A percentile compares a stretch with the other conserved stretches of the same genome.
Conservation (phyloP, 2,888 invertebrate species). For the Lasioglossum marginatum region DNA sequence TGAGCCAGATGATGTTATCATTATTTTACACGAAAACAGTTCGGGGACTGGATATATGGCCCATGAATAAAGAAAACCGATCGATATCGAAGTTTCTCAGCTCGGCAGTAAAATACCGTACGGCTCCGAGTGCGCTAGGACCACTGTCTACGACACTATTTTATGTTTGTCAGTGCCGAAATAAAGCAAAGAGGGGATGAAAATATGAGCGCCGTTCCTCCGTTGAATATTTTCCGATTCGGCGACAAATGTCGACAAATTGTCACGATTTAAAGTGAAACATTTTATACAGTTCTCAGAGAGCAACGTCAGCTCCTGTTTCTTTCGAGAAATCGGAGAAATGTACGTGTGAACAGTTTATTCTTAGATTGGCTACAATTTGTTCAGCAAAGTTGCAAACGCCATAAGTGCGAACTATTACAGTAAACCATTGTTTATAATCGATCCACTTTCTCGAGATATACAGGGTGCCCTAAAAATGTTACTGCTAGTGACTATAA, state of each 20-base stretch:
- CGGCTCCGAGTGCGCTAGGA: conserved; percentile 14
- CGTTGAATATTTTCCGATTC: conserved; percentile 4
- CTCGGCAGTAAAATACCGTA: conserved; percentile 9
- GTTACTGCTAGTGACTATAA: too few relatives aligned
- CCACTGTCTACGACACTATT: conserved; percentile 4
- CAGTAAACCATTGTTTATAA: too few relatives aligned
- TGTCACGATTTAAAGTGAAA: background rate
- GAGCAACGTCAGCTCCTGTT: background rate
- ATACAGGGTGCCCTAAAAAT: too few relatives aligned
- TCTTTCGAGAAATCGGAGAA: background rate
- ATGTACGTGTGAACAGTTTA: background rate
- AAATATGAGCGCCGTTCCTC: conserved; percentile 17
- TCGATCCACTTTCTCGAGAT: too few relatives aligned
- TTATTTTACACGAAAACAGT: conserved; percentile 28
- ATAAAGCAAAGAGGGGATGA: conserved; percentile 21
- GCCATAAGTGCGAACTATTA: too few relatives aligned
- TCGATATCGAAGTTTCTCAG: conserved; percentile 31
- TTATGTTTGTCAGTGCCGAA: conserved; percentile 33
- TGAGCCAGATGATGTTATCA: conserved; percentile 9
- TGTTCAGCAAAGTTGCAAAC: background rate
- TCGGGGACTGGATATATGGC: conserved; percentile 21
- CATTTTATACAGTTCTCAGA: background rate
- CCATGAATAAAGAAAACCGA: conserved; percentile 35
- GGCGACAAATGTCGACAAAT: background rate
- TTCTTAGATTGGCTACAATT: background rate